Evolutionary conservation across 2,113 vertebrate genomes (phyloP), one percentile per base, ranked within the genome.

Genomic region (Gymnorhina tibicen): DNA sequence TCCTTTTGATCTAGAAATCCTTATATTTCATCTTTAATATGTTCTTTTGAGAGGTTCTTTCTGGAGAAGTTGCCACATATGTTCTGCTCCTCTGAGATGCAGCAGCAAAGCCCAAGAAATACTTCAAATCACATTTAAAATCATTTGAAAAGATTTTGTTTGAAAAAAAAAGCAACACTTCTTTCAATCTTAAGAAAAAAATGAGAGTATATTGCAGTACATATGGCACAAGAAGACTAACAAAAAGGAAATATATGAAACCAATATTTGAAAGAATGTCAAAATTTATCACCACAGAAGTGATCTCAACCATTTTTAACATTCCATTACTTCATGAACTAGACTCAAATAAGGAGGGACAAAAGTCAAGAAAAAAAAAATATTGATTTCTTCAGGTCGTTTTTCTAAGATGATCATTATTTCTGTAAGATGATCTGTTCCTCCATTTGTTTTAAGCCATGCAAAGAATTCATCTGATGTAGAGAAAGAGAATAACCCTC

Each of bases 11-110:
- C 97, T 98, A 98, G 98, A 98, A 98, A 97, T 98, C 98, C 97
- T 98, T 98, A 92, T 98, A 98, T 97, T 98, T 98, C 96, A 98
- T 98, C 97, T 98, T 98, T 98, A 98, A 98, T 98, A 98, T n/a
- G 92, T 97, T 98, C 97, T 98, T 97, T 97, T 85, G 92, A 97
- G 94, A 97, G 91, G 73, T 76, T 94, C 95, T 98, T 98, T 97
- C 96, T 97, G 94, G 97, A 98, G 96, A 97, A 97, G 93, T 96
- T 97, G 95, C 94, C 97, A 97, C 18, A 77, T 96, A 93, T 94
- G 79, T 97, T 98, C 97, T 94, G 80, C 60, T 97, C 98, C 97
- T 97, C 28, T 11, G 97, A 98, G 98, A 97, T 72, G 49, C 78
- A 97, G 92, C 85, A 96, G 95, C 18, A 67, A 95, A 97, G 73